Percentiles rank a stretch among this genome's conserved stretches.
Evolutionary conservation across 2,888 invertebrate species (phyloP).

Genomic region (Molorchus minor): DNA sequence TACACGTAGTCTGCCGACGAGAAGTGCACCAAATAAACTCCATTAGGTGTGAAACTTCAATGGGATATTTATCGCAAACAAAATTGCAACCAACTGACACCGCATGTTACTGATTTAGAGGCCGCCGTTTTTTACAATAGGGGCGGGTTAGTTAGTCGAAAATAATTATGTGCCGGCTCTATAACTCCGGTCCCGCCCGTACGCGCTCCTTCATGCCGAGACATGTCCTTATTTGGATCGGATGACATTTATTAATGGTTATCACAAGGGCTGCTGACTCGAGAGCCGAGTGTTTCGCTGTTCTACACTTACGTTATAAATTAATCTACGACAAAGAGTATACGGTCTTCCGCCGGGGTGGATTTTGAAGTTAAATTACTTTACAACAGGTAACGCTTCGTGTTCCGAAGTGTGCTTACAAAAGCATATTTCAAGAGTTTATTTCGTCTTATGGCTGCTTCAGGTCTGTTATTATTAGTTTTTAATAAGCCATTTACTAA

Average conservation of each 20-base stretch:
- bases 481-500: too few relatives aligned
- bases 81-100: constrained; percentile 32
- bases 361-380: constrained; percentile 24
- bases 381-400: constrained; percentile 24
- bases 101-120: constrained; percentile 40
- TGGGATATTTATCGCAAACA: constrained; percentile 37
- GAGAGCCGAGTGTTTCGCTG: constrained; percentile 29
- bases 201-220: constrained; percentile 7
- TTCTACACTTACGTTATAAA: constrained; percentile 39
- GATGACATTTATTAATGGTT: constrained; percentile 42
- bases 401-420: too few relatives aligned
- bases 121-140: constrained; percentile 28
- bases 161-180: constrained; percentile 31
- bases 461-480: too few relatives aligned
- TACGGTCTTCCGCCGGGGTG: constrained; percentile 15
- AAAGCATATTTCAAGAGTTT: too few relatives aligned
- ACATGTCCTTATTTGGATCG: constrained; percentile 34
- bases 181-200: constrained; percentile 24
- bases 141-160: constrained; percentile 29
- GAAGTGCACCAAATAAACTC: constrained; percentile 27
- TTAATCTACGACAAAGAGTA: constrained; percentile 30
- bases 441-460: too few relatives aligned
- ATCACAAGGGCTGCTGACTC: constrained; percentile 37
- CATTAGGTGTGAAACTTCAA: constrained; percentile 29
- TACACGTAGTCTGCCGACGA: constrained; percentile 22